Conservation (phyloP, 2,888 invertebrate genomes). For the Gryllus longicercus region DNA sequence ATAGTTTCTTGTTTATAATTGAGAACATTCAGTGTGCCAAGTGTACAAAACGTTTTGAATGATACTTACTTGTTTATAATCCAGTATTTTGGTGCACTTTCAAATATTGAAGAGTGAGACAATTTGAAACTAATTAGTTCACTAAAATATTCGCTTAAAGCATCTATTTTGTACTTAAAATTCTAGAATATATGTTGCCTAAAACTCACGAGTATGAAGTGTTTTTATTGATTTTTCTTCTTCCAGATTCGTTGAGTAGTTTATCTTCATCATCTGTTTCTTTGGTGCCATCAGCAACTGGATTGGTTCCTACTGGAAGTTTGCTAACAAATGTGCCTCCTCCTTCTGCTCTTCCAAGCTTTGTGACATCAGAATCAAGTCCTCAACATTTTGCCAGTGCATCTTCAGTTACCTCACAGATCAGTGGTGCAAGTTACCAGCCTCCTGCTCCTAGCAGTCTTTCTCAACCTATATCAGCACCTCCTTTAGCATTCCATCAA, state of each 20-base stretch:
- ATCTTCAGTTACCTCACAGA: not conserved
- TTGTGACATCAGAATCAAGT: constrained; percentile 49
- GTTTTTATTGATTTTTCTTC: constrained; percentile 25
- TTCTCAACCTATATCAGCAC: constrained; percentile 20
- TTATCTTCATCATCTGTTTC: constrained; percentile 46
- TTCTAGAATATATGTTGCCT: no score
- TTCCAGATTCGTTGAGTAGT: constrained; percentile 46
- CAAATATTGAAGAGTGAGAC: no score
- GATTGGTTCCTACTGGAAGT: constrained; percentile 51
- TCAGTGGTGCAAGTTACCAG: not conserved
- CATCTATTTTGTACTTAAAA: no score
- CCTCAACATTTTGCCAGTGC: not conserved
- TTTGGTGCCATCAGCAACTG: constrained; percentile 47
- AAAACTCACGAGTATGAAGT: no score
- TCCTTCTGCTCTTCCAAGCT: constrained; percentile 64
- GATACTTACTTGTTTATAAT: no score
- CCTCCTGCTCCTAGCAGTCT: constrained; percentile 22
- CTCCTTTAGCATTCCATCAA: constrained; percentile 43
- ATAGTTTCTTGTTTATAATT: not conserved
- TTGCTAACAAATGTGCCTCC: constrained; percentile 66
- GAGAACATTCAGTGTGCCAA: not conserved
- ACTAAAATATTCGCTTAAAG: no score
- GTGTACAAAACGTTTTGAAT: no score
- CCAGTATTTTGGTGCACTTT: no score
- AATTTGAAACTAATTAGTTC: no score